phyloP scores from a whole-genome alignment of 2,113 vertebrate genomes.

The Glaucomys volans region DNA sequence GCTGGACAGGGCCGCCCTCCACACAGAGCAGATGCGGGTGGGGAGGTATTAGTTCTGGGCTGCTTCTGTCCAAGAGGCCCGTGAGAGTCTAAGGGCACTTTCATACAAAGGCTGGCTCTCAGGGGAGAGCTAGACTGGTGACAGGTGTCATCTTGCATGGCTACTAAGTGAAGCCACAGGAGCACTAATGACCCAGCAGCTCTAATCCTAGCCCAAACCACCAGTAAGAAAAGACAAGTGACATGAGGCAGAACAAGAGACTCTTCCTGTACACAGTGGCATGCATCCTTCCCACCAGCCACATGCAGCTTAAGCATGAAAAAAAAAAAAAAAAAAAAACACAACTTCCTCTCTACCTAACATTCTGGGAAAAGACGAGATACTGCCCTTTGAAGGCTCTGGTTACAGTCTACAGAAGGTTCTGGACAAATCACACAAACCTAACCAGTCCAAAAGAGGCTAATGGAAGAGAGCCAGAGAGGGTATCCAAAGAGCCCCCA shows the following conservation, averaged over 20 bases:
- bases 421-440: not conserved
- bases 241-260: fast-evolving
- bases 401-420: not conserved
- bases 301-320: not conserved
- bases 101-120: not conserved
- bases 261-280: not conserved
- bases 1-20: not conserved
- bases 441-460: not conserved
- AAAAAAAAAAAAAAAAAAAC: not conserved
- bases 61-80: not conserved
- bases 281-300: not conserved
- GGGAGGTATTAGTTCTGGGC: not conserved
- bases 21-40: not conserved
- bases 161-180: not conserved
- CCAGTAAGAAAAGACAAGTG: not conserved
- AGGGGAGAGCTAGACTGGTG: not conserved
- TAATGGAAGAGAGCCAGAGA: not conserved
- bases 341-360: not conserved
- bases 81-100: too few relatives aligned
- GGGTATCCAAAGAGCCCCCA: not conserved
- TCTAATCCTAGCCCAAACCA: not conserved
- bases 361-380: not conserved
- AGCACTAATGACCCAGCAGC: fast-evolving
- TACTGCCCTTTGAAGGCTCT: not conserved
- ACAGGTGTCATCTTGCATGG: not conserved